Percentiles rank a stretch among this genome's conserved stretches.
These are phyloP conservation scores for Graphium colonna DNA, from an alignment of 2,888 invertebrate genomes.

Conservation along the genomic window DNA sequence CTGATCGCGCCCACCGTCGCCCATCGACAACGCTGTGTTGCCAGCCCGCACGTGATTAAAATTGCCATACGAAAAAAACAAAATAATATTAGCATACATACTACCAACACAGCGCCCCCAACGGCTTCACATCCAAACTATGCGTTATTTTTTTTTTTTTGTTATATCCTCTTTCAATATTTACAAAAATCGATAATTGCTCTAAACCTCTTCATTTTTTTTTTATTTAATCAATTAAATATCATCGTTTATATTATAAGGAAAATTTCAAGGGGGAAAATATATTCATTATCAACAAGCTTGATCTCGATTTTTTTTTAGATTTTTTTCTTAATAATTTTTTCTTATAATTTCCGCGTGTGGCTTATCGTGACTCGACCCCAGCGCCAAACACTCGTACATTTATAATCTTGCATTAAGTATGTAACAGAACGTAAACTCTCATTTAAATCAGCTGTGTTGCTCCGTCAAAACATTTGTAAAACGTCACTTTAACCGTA, in stretches of 20 bases:
- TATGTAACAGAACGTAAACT: slow-evolving; percentile 4
- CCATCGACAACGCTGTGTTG: slow-evolving; percentile 25
- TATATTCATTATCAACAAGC: slow-evolving; percentile 36
- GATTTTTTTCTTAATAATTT: slow-evolving; percentile 22
- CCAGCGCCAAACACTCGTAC: slow-evolving; percentile 6
- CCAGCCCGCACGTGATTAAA: neutral
- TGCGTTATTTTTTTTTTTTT: slow-evolving; percentile 24
- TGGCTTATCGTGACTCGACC: neutral
- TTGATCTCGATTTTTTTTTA: slow-evolving; percentile 21
- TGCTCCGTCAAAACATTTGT: neutral
- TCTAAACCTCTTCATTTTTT: slow-evolving; percentile 38
- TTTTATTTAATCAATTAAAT: slow-evolving; percentile 18
- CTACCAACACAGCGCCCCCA: slow-evolving; percentile 16
- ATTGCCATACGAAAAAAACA: slow-evolving; percentile 9
- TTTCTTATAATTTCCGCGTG: slow-evolving; percentile 13
- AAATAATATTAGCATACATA: slow-evolving; percentile 20
- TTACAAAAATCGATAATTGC: slow-evolving; percentile 55
- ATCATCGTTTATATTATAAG: slow-evolving; percentile 21
- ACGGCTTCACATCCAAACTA: slow-evolving; percentile 30
- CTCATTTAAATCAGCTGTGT: neutral
- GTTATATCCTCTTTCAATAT: slow-evolving; percentile 38
- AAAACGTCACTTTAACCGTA: neutral
- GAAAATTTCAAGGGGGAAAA: slow-evolving; percentile 37
- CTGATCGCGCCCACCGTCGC: slow-evolving; percentile 36
- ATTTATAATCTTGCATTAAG: slow-evolving; percentile 5